These are phyloP conservation scores for Halocaridina rubra DNA, from an alignment of 2,888 invertebrate genomes.

Conservation along the genomic window DNA sequence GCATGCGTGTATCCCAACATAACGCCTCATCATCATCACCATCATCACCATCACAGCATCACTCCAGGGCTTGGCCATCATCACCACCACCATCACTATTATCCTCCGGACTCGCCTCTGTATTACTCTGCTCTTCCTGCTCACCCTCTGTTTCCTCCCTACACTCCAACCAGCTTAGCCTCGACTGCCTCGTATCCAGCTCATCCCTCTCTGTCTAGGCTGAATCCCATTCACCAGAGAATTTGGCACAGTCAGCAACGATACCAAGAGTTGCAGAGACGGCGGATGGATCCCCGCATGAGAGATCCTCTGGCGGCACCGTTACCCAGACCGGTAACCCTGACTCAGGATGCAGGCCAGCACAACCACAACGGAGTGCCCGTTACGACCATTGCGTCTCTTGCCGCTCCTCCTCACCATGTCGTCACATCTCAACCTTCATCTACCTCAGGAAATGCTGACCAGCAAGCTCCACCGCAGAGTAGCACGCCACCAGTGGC, in stretches of 20 bases:
- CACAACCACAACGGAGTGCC: constrained; percentile 1
- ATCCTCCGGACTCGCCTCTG: constrained; percentile 43
- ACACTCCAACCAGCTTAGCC: constrained; percentile 14
- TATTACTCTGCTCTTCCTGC: constrained; percentile 48
- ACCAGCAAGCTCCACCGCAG: constrained; percentile 14
- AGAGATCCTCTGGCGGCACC: constrained; percentile 12
- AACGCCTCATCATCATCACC: constrained; percentile 50
- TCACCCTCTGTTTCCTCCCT: constrained; percentile 37
- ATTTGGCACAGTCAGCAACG: constrained; percentile 62
- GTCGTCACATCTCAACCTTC: constrained; percentile 10
- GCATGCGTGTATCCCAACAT: constrained; percentile 32
- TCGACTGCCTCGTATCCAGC: constrained; percentile 16
- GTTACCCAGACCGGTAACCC: background rate
- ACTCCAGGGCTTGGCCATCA: constrained; percentile 47
- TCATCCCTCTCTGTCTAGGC: constrained; percentile 45
- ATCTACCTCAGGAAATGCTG: constrained; percentile 10
- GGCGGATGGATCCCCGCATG: constrained; percentile 45
- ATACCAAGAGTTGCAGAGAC: constrained; percentile 51
- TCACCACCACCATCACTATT: constrained; percentile 58
- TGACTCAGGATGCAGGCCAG: background rate
- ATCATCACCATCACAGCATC: constrained; percentile 51
- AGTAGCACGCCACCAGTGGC: constrained; percentile 21
- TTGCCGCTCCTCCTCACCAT: constrained; percentile 2
- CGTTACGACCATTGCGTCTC: background rate
- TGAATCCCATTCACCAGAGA: constrained; percentile 58